Evolutionary conservation across 37 sponge, comb jelly and placozoan genomes (phyloP).

Genomic region (Geodia barretti): DNA sequence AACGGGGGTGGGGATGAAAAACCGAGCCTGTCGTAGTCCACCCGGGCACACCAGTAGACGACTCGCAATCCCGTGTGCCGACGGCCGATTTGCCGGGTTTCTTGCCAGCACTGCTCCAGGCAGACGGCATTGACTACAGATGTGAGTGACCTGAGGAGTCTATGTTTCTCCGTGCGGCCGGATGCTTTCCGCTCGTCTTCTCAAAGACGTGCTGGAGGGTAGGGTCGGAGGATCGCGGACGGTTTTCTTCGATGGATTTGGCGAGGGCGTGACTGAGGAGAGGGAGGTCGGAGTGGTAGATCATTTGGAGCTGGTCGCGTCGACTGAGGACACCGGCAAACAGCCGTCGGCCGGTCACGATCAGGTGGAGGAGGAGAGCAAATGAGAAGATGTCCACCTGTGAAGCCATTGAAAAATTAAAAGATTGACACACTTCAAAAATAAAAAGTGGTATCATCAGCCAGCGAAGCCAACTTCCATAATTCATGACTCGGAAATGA

Average conservation of each 20-base stretch:
- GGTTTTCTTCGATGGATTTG: conserved; percentile 14
- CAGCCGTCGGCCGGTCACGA: conserved; percentile 57
- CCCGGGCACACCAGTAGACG: conserved; percentile 53
- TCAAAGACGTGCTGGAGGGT: not conserved
- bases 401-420: not conserved
- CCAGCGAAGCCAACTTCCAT: too few species aligned
- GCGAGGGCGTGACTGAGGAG: conserved; percentile 25
- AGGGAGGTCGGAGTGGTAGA: conserved; percentile 28
- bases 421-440: not conserved
- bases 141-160: conserved; percentile 40
- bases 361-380: conserved; percentile 47
- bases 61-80: conserved; percentile 52
- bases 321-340: conserved; percentile 39
- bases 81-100: conserved; percentile 41
- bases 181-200: conserved; percentile 21
- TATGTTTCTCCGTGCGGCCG: conserved; percentile 33
- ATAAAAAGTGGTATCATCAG: not conserved
- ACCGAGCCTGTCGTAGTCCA: conserved; percentile 30
- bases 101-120: conserved; percentile 8
- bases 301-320: conserved; percentile 18
- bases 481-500: too few species aligned
- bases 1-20: conserved; percentile 16
- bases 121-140: conserved; percentile 44
- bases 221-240: not conserved
- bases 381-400: conserved; percentile 79